Percentiles rank a stretch among this genome's conserved stretches.
These are phyloP conservation scores for Fundulus diaphanus DNA, from an alignment of 2,797 vertebrate genomes.

Conservation along the genomic window DNA sequence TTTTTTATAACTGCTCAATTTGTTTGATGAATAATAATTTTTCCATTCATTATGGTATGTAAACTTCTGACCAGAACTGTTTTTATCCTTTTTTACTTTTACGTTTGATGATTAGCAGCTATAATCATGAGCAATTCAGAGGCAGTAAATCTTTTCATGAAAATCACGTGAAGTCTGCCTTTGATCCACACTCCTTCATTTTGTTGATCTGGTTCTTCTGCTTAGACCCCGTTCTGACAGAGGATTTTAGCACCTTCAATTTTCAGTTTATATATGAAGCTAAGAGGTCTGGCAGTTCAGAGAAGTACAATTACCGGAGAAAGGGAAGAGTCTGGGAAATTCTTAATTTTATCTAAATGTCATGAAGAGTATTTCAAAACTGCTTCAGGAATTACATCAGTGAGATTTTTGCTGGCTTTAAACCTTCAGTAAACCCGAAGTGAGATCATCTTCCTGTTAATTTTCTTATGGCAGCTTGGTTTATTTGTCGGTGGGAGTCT, in stretches of 20 bases:
- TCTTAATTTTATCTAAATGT: slow-evolving; percentile 8
- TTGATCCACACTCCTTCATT: background rate
- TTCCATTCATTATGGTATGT: background rate
- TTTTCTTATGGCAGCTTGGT: slow-evolving; percentile 36
- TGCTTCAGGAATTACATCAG: slow-evolving; percentile 31
- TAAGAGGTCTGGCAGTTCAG: background rate
- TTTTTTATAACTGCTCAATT: background rate
- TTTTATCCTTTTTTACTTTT: background rate
- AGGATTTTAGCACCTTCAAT: background rate
- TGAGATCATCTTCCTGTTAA: slow-evolving; percentile 8
- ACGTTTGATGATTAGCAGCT: background rate
- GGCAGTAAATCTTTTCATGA: background rate
- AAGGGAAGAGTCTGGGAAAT: background rate
- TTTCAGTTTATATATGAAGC: background rate
- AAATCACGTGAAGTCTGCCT: background rate
- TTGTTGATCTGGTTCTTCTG: background rate
- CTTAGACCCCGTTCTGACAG: background rate
- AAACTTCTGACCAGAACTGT: background rate
- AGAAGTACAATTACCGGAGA: background rate
- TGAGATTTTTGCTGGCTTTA: slow-evolving; percentile 1
- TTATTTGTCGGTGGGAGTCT: slow-evolving; percentile 37
- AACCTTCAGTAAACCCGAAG: slow-evolving; percentile 29
- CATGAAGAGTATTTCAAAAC: slow-evolving; percentile 25
- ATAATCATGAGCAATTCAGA: background rate
- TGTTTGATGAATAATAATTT: background rate